phyloP scores from a whole-genome alignment of 2,888 invertebrate species.

The Bibio marci region DNA sequence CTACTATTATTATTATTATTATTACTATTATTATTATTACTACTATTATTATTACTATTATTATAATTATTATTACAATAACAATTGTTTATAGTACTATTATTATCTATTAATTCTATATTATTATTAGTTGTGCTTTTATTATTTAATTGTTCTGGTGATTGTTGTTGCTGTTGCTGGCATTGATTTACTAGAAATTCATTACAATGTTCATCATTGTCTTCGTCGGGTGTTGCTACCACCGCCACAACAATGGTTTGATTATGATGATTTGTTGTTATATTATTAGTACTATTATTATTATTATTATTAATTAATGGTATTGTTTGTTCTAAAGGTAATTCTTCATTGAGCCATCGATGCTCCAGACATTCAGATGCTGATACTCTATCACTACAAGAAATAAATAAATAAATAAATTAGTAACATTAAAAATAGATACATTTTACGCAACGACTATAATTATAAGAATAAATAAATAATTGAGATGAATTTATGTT shows the following conservation, averaged over 20 bases:
- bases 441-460: no score
- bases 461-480: no score
- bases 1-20: background rate
- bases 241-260: background rate
- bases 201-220: background rate
- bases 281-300: slow-evolving; percentile 17
- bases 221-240: background rate
- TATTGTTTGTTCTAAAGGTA: background rate
- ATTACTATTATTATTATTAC: slow-evolving; percentile 1
- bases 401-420: slow-evolving; percentile 6
- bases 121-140: background rate
- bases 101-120: background rate
- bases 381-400: slow-evolving; percentile 66
- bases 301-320: no score
- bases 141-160: background rate
- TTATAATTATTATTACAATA: background rate
- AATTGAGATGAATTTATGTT: no score
- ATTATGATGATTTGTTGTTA: slow-evolving; percentile 17
- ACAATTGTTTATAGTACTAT: background rate
- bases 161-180: background rate
- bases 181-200: background rate
- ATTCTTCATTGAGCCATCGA: slow-evolving; percentile 58
- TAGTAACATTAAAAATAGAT: no score
- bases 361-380: slow-evolving; percentile 80
- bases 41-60: background rate